Evolutionary conservation across 2,888 invertebrate species (phyloP).

Genomic region (Limnephilus lunatus): DNA sequence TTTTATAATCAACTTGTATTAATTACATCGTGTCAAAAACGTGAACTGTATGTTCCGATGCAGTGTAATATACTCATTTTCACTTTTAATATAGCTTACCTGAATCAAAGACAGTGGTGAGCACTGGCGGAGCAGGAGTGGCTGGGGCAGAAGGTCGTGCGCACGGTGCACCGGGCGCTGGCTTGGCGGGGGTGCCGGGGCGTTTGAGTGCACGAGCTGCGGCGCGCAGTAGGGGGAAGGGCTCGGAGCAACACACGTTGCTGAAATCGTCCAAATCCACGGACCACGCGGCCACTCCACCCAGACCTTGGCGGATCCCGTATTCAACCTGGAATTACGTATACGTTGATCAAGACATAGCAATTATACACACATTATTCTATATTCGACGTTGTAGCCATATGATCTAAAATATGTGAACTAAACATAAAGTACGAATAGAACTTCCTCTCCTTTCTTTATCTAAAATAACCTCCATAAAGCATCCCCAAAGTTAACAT

Average conservation of each 20-base stretch:
- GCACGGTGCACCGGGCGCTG: conserved; percentile 78
- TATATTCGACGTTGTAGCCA: too few species aligned
- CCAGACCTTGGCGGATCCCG: conserved; percentile 78
- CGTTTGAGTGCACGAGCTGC: conserved; percentile 87
- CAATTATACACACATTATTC: not conserved
- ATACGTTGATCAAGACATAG: not conserved
- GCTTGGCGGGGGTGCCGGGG: conserved; percentile 75
- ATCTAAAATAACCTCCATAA: too few species aligned
- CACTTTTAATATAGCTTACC: conserved; percentile 69
- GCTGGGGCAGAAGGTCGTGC: conserved; percentile 83
- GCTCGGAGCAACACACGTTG: conserved; percentile 89
- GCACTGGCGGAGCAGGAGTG: conserved; percentile 86
- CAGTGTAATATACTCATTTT: too few species aligned
- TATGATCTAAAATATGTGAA: too few species aligned
- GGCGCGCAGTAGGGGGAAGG: conserved; percentile 86
- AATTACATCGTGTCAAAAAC: too few species aligned
- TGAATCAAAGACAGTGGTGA: conserved; percentile 83
- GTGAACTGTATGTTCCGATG: too few species aligned
- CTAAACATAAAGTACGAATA: too few species aligned
- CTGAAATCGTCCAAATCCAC: conserved; percentile 92
- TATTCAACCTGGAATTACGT: conserved; percentile 50
- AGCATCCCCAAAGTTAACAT: too few species aligned
- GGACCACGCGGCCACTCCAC: conserved; percentile 92
- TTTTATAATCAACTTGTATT: too few species aligned
- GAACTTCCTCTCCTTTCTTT: too few species aligned